Evolutionary conservation across 2,888 invertebrate genomes (phyloP), one percentile per base, ranked within the genome.

Genomic region (Pachliopta kotzebuea): DNA sequence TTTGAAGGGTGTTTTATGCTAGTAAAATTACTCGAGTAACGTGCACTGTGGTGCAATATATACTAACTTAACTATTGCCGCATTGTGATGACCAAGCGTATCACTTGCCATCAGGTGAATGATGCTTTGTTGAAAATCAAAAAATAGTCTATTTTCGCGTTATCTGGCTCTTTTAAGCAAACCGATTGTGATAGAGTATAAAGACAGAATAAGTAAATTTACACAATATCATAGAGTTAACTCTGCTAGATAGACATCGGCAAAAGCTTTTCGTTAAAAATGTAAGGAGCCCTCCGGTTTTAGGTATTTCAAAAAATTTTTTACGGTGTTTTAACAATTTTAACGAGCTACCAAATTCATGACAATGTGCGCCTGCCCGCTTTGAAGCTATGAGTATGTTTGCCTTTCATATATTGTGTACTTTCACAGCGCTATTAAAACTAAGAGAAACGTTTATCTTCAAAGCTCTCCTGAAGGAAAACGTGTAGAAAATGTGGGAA

Each of bases 281-380:
- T 68, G 70, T 74, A 72, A 71, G 72, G 70, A 74, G 80, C 85
- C n/a, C n/a, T 82, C 86, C 67, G 83, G 86, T 84, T 83, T 84
- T 83, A 84, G 81, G 75, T 82, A 85, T 81, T 76, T 80, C 82
- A 81, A 77, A 81, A 86, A 86, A 85, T 86, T 3, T 86, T 89
- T 90, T 83, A 90, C 90, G 90, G 88, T 89, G 85, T 90, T 91
- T 91, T 88, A 89, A 89, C 90, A 89, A 85, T 84, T 91, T 90
- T 90, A 91, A 91, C 90, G 89, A 91, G 88, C 80, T 80, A 72
- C 81, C 83, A 81, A 86, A 85, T 86, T 87, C 85, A 87, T 84
- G 86, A 81, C 81, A 81, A 83, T 85, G 85, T 83, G 77, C 81
- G 67, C 69, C 70, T n/a, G 67, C 71, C 74, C 67, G 76, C 64